Conservation (phyloP, 2,888 invertebrate species). For the Oscheius onirici region DNA sequence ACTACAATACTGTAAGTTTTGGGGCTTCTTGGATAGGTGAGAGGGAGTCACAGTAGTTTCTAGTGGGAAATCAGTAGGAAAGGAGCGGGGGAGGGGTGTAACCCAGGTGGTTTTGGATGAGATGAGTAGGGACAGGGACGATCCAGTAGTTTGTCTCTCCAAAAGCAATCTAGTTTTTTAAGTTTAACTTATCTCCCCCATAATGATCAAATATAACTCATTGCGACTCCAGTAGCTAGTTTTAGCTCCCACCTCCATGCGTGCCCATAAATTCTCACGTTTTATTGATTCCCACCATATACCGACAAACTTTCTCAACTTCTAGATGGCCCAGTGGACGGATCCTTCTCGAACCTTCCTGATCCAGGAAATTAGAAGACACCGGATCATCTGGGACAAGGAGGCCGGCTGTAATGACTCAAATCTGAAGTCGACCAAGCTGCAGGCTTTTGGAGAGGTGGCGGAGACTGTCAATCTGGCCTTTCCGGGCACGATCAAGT, state of each 20-base stretch:
- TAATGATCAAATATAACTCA: too few species aligned
- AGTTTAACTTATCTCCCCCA: too few species aligned
- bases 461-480: slow-evolving; percentile 18
- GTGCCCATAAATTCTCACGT: too few species aligned
- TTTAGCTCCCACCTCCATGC: too few species aligned
- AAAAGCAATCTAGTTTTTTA: too few species aligned
- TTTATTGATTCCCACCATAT: too few species aligned
- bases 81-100: too few species aligned
- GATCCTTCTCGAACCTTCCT: slow-evolving; percentile 52
- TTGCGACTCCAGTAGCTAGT: too few species aligned
- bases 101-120: too few species aligned
- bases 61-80: neutral
- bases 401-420: slow-evolving; percentile 18
- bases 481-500: slow-evolving; percentile 27
- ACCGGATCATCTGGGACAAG: slow-evolving; percentile 31
- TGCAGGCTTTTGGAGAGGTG: slow-evolving; percentile 31
- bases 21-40: neutral
- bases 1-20: slow-evolving; percentile 1
- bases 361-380: slow-evolving; percentile 40
- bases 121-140: too few species aligned
- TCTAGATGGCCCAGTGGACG: slow-evolving; percentile 57
- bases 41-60: neutral
- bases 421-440: slow-evolving; percentile 18
- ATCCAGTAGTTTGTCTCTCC: too few species aligned
- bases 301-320: too few species aligned